Percentiles rank a stretch among this genome's conserved stretches.
These are phyloP conservation scores for Bubo bubo DNA, from an alignment of 2,113 vertebrate genomes.

Conservation along the genomic window DNA sequence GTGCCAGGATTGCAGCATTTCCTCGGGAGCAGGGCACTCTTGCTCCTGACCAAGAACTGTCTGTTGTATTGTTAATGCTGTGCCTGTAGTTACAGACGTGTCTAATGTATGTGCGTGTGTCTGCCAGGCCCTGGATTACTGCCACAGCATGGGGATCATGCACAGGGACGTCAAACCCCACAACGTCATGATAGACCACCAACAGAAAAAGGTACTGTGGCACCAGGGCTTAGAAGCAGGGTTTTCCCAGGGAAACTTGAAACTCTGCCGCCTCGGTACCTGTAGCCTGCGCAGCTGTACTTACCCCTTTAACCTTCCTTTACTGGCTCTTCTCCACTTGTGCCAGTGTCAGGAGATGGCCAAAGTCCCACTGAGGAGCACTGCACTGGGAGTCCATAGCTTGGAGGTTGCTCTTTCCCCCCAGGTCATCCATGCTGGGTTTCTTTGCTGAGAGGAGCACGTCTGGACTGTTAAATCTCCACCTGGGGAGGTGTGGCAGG, in stretches of 20 bases:
- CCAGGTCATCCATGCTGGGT: not conserved
- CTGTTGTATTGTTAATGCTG: not conserved
- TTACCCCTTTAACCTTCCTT: not conserved
- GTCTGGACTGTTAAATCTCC: not conserved
- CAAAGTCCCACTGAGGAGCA: not conserved
- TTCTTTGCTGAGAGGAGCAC: not conserved
- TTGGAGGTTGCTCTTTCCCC: not conserved
- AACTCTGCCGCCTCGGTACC: not conserved
- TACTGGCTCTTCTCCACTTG: not conserved
- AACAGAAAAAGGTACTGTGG: constrained; percentile 91
- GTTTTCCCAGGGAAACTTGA: not conserved
- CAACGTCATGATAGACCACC: constrained; percentile 99
- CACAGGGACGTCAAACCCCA: constrained; percentile 98
- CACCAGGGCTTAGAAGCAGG: not conserved
- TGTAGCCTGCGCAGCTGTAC: not conserved
- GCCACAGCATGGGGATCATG: constrained; percentile 99
- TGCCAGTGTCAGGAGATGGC: not conserved
- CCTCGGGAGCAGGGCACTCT: rapidly evolving
- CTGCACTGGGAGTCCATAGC: not conserved
- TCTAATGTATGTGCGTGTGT: constrained; percentile 46
- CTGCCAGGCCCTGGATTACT: constrained; percentile 96
- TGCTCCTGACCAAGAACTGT: not conserved
- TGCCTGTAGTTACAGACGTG: not conserved
- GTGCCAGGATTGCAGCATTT: not conserved
- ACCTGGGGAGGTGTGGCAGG: not conserved